Conservation (phyloP, 2,797 vertebrate genomes). For the Balearica regulorum region DNA sequence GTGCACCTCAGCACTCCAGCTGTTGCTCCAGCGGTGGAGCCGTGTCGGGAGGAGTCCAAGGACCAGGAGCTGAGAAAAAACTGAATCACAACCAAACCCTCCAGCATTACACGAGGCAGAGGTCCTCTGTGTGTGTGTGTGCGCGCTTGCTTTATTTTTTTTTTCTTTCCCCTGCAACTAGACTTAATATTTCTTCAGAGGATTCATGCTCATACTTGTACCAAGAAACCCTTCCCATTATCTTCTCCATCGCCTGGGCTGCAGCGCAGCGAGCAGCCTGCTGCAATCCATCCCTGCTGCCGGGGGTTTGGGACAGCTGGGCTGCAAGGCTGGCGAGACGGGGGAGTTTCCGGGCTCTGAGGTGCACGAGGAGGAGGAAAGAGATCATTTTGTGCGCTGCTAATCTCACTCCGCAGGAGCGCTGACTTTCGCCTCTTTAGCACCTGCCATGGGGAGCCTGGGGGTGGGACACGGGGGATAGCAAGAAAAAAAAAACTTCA, state of each 20-base stretch:
- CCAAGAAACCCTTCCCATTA: not conserved
- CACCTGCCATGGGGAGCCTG: not conserved
- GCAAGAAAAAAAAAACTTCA: not conserved
- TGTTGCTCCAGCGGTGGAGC: not conserved
- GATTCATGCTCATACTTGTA: conserved; percentile 2
- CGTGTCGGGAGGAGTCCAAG: not conserved
- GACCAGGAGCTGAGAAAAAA: not conserved
- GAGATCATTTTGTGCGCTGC: not conserved
- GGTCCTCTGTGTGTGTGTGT: no score
- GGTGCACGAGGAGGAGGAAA: not conserved
- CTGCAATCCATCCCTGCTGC: not conserved
- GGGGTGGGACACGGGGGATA: not conserved
- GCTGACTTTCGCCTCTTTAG: not conserved
- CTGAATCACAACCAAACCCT: not conserved
- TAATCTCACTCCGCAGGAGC: not conserved
- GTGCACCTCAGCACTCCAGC: not conserved
- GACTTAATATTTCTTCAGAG: conserved; percentile 20
- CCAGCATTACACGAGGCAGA: not conserved
- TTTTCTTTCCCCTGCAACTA: not conserved
- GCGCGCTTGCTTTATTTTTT: not conserved
- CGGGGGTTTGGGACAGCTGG: not conserved
- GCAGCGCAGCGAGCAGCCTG: not conserved
- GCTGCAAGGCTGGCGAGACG: not conserved
- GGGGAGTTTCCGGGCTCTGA: not conserved
- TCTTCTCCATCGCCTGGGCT: not conserved